Conservation (phyloP, 2,113 vertebrate species). For the Osmerus mordax region DNA sequence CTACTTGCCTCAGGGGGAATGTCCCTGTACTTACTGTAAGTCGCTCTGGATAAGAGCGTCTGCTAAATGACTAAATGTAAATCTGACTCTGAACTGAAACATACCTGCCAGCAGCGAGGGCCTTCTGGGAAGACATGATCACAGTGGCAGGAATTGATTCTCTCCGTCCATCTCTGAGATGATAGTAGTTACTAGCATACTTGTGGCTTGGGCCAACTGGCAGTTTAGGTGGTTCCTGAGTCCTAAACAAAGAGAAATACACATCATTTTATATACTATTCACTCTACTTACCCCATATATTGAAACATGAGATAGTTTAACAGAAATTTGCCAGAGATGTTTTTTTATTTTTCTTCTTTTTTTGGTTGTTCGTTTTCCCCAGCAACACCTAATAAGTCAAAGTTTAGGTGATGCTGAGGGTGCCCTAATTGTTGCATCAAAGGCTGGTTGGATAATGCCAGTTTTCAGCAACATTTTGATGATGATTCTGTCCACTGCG, state of each 20-base stretch:
- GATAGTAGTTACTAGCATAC: conserved; percentile 84
- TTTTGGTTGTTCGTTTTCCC: too few relatives aligned
- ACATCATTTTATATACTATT: not conserved
- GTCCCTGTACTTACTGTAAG: too few relatives aligned
- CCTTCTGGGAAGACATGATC: conserved; percentile 79
- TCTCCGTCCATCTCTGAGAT: conserved; percentile 84
- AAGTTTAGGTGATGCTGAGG: too few relatives aligned
- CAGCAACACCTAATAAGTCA: not conserved
- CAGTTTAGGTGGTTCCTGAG: conserved; percentile 83
- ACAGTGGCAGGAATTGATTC: conserved; percentile 76
- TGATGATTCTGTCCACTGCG: too few relatives aligned
- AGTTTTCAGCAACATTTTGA: too few relatives aligned
- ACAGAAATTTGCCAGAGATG: not conserved
- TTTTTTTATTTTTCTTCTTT: too few relatives aligned
- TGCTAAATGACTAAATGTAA: too few relatives aligned
- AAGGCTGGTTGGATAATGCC: too few relatives aligned
- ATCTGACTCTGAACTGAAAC: too few relatives aligned
- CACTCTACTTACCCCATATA: not conserved
- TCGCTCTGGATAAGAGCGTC: too few relatives aligned
- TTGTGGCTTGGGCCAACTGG: conserved; percentile 88
- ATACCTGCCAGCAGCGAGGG: conserved; percentile 57
- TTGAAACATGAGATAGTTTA: not conserved
- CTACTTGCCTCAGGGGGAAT: too few relatives aligned
- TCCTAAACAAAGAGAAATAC: conserved; percentile 58
- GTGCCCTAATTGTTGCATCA: too few relatives aligned